Base-by-base conservation (phyloP, 1,140 invertebrate genomes). In the Neocloeon triangulifer region DNA sequence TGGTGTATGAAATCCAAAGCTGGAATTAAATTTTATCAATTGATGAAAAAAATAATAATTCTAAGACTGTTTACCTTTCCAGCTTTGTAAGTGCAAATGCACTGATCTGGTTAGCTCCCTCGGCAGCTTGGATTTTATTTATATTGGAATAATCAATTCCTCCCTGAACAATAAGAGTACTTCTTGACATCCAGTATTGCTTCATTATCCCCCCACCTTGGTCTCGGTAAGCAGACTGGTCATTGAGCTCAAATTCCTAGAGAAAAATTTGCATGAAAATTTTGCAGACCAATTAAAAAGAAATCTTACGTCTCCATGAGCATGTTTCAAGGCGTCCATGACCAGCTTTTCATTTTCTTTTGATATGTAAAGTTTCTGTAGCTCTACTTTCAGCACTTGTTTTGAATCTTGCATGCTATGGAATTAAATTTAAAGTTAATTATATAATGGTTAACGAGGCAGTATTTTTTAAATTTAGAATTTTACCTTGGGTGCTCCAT, bases 171-270 rank as follows among this genome's bases (percentile, higher is more conserved):
- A 76, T 56, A 10, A 78, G 51, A 39, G 66, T 69, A 13, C 73
- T 70, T 39, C 65, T 56, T 42, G 75, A 69, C 49, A 74, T 59
- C 72, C 72, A 77, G 50, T 68, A 77, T 26, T 67, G 61, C 37
- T 68, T 68, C 21, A 60, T 55, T 5, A 77, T 50, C 33, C 68
- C 66, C 18, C 59, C 50, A 16, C 62, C 66, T 50, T 69, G 67
- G 45, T 76, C 69, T 53, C 64, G 44, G 41, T 62, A 64, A 22
- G 49, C 43, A 14, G 53, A 56, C 8, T 42, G 40, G 43, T 55
- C 51, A 32, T 43, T 49, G 14, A 62, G 41, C 36, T 45, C 50
- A 34, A 62, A 64, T 37, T 55, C 49, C 61, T 64, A 41, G 28
- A 42, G 52, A 38, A 41, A 34, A 23, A 8, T 23, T 23, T 23